Conservation (phyloP, 2,888 invertebrate genomes). For the Fragum whitleyi region DNA sequence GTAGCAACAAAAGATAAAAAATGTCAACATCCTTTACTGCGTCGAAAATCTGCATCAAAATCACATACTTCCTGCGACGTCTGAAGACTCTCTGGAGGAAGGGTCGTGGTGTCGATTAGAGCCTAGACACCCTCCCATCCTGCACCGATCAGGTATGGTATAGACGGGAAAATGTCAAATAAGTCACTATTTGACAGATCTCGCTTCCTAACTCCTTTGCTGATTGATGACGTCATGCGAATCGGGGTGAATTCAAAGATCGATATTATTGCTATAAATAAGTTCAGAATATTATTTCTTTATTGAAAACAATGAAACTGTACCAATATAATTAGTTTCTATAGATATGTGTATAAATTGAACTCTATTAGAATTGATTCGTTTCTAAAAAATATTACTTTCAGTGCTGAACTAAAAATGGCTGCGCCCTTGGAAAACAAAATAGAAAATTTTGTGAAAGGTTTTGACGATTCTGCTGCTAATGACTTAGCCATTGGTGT, state of each 20-base stretch:
- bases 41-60: neutral
- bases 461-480: slow-evolving; percentile 59
- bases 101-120: slow-evolving; percentile 81
- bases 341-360: neutral
- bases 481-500: slow-evolving; percentile 4
- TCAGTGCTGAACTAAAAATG: slow-evolving; percentile 63
- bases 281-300: too few relatives aligned
- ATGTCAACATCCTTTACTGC: slow-evolving; percentile 7
- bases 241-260: neutral
- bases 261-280: neutral
- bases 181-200: slow-evolving; percentile 46
- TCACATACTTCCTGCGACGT: slow-evolving; percentile 79
- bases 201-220: slow-evolving; percentile 34
- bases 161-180: slow-evolving; percentile 23
- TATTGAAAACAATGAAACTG: neutral
- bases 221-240: slow-evolving; percentile 29
- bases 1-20: slow-evolving; percentile 1
- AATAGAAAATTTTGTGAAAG: slow-evolving; percentile 66
- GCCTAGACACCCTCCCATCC: slow-evolving; percentile 84
- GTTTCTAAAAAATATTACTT: neutral
- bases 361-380: too few relatives aligned
- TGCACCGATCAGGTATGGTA: slow-evolving; percentile 8
- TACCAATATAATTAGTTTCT: too few relatives aligned
- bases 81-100: slow-evolving; percentile 83
- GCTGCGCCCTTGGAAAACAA: slow-evolving; percentile 71